These are phyloP conservation scores for Girardinichthys multiradiatus DNA, from an alignment of 2,113 vertebrate species.

Conservation along the genomic window DNA sequence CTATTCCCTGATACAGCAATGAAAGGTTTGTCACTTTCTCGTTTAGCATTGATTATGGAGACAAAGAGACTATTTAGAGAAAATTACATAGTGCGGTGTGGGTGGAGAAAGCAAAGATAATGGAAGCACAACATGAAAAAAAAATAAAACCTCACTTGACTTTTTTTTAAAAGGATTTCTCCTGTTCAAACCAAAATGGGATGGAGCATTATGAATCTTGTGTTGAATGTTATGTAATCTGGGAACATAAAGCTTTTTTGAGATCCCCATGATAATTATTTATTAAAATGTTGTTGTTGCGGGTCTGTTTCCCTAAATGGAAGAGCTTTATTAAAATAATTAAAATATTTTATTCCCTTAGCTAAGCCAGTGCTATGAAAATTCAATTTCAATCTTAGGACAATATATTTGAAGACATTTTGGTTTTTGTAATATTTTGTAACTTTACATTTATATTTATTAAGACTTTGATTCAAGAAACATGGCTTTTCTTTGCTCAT, in stretches of 20 bases:
- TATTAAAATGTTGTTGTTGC: too few relatives aligned
- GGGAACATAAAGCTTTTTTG: not conserved
- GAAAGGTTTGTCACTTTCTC: constrained; percentile 60
- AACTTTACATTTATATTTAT: too few relatives aligned
- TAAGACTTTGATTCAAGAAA: too few relatives aligned
- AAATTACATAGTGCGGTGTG: constrained; percentile 43
- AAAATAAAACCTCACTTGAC: not conserved
- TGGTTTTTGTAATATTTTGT: too few relatives aligned
- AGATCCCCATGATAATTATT: too few relatives aligned
- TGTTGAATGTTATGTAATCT: constrained; percentile 26
- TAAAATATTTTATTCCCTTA: too few relatives aligned
- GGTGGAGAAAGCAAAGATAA: constrained; percentile 26
- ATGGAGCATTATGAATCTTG: not conserved
- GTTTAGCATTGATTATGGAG: constrained; percentile 69
- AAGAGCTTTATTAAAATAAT: too few relatives aligned
- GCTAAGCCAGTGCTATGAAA: too few relatives aligned
- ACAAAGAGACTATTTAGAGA: constrained; percentile 61
- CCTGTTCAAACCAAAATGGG: not conserved
- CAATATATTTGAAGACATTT: too few relatives aligned
- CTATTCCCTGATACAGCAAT: constrained; percentile 42
- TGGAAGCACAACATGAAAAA: constrained; percentile 28
- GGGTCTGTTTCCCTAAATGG: too few relatives aligned
- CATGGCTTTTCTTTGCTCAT: too few relatives aligned
- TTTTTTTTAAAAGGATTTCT: not conserved
- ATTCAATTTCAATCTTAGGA: too few relatives aligned